Evolutionary conservation across 2,888 invertebrate species (phyloP).

Genomic region (Meteorus colon): DNA sequence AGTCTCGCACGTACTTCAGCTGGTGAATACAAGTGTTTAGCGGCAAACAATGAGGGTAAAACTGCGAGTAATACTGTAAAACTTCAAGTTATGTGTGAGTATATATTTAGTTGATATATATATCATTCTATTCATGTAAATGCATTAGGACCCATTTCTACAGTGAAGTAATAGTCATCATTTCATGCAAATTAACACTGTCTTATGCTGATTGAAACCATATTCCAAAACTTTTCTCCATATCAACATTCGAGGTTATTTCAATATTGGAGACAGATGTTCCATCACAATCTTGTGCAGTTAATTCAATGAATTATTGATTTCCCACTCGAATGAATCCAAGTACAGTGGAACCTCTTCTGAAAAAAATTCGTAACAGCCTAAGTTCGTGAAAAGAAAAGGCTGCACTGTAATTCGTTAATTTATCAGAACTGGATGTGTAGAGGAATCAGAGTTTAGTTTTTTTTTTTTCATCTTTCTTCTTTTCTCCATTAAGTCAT

Average conservation of each 20-base stretch:
- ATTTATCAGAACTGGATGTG: not conserved
- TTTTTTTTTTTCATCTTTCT: not conserved
- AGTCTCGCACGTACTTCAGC: conserved; percentile 87
- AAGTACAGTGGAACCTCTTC: too few relatives aligned
- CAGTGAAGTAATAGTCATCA: too few relatives aligned
- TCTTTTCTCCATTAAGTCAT: not conserved
- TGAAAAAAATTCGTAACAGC: too few relatives aligned
- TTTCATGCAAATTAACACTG: too few relatives aligned
- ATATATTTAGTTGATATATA: conserved; percentile 3
- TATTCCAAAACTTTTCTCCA: not conserved
- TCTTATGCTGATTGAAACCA: not conserved
- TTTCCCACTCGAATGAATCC: not conserved
- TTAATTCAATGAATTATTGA: not conserved
- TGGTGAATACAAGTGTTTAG: conserved; percentile 91
- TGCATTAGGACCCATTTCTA: not conserved
- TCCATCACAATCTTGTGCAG: not conserved
- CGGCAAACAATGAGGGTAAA: conserved; percentile 89
- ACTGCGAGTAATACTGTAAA: conserved; percentile 74
- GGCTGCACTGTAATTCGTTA: not conserved
- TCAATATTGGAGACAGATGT: not conserved
- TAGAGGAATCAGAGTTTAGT: not conserved
- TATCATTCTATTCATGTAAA: not conserved
- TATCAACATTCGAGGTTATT: not conserved
- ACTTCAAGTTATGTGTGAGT: conserved; percentile 76
- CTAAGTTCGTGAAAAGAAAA: too few relatives aligned